Evolutionary conservation across 2,888 invertebrate species (phyloP), one percentile per base, ranked within the genome.

Genomic region (Gymnoscelis rufifasciata): DNA sequence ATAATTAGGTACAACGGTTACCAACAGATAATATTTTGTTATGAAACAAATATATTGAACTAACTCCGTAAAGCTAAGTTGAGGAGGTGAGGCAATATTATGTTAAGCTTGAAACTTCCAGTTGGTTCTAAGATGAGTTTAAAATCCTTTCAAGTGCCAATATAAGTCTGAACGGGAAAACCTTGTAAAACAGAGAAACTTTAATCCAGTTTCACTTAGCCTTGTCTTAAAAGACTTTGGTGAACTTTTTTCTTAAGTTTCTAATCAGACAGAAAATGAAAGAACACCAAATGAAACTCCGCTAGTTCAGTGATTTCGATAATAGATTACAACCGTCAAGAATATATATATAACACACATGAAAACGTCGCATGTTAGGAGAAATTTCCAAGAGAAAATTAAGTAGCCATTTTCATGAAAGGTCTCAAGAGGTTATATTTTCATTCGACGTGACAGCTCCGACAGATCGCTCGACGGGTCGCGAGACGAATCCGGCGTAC

Each of bases 91-190:
- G 46, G 47, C 59, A 60, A 59, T 60, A 44, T 52, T 33, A 47
- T 53, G 48, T 55, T 56, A 57, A 52, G 54, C 52, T 56, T 43
- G 56, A 54, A 59, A 60, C 56, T 61, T 59, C 55, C 43, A 40
- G 40, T 38, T 50, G 64, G 57, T 60, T 59, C 44, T 41, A 51
- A 58, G 61, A 65, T 60, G 60, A 64, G 56, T 58, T 58, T 54
- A 49, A 56, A 66, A 64, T 64, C 57, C 62, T 57, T 68, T 61
- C 43, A 53, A 61, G 58, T 61, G 55, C 54, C 44, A 54, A 48
- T 54, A 47, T 60, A 47, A 54, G 61, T 57, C 50, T 57, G 53
- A 19, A 35, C 56, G 57, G 38, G 14, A 44, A 51, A 45, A 36
- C 46, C 29, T 43, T 52, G 31, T 14, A 31, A 10, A 15, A 31